These are phyloP conservation scores for Otus sunia DNA, from an alignment of 2,113 vertebrate species.

Conservation along the genomic window DNA sequence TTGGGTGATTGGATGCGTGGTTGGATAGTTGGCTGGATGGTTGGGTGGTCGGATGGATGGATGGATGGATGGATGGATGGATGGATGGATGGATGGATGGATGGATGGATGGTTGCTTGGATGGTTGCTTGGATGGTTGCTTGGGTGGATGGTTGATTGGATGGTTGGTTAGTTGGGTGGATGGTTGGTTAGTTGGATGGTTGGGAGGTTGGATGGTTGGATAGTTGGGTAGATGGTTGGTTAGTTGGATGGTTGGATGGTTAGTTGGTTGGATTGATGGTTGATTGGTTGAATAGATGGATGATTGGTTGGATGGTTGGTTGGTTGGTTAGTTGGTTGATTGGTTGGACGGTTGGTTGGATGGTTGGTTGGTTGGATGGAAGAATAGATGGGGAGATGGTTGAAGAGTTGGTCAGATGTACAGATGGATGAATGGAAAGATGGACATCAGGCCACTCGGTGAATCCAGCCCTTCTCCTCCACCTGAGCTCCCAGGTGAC, in stretches of 20 bases:
- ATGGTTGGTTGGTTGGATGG: accelerated
- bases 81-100: neutral
- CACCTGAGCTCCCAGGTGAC: neutral
- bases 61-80: neutral
- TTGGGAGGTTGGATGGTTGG: neutral
- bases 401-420: neutral
- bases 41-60: neutral
- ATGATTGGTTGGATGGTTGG: neutral
- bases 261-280: accelerated
- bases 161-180: neutral
- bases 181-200: neutral
- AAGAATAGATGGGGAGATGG: neutral
- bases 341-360: neutral
- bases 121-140: neutral
- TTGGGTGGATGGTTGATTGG: neutral
- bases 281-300: no score
- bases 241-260: no score
- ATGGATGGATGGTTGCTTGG: neutral
- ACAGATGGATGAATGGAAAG: neutral
- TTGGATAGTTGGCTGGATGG: neutral
- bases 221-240: accelerated
- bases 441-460: neutral
- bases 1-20: neutral
- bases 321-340: neutral
- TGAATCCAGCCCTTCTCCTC: neutral